Evolutionary conservation across 2,888 invertebrate species (phyloP).

Genomic region (Drosophila quinaria): DNA sequence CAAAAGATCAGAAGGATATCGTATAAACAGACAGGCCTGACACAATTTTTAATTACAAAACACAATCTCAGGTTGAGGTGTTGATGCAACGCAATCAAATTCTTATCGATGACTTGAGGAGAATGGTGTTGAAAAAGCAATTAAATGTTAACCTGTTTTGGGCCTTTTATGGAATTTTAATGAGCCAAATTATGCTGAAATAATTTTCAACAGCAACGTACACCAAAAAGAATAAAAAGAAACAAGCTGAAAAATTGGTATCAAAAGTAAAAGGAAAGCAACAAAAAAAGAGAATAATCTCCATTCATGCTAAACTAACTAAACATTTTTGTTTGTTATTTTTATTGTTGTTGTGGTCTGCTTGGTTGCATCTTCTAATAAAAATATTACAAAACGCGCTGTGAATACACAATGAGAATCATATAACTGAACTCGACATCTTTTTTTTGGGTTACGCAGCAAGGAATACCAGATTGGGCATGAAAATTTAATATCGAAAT

Average conservation of each 20-base stretch:
- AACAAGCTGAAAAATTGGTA: conserved; percentile 7
- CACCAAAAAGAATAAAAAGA: conserved; percentile 3
- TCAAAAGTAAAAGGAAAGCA: conserved; percentile 18
- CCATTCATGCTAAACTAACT: conserved; percentile 46
- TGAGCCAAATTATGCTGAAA: conserved; percentile 67
- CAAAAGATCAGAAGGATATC: conserved; percentile 53
- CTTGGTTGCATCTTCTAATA: conserved; percentile 58
- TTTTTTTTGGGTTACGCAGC: conserved; percentile 9
- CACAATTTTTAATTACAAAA: conserved; percentile 32
- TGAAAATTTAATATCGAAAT: conserved; percentile 47
- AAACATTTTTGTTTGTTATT: conserved; percentile 39
- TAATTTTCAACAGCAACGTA: conserved; percentile 40
- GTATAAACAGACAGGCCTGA: conserved; percentile 19
- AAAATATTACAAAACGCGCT: conserved; percentile 51
- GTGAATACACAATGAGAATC: conserved; percentile 64
- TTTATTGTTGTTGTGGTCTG: conserved; percentile 30
- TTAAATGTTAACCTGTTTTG: conserved; percentile 46
- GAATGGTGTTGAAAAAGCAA: conserved; percentile 52
- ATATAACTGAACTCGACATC: conserved; percentile 1
- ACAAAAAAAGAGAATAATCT: conserved; percentile 13
- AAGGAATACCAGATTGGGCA: conserved; percentile 29
- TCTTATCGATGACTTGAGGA: conserved; percentile 40
- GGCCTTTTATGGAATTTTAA: conserved; percentile 71
- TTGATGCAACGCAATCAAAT: conserved; percentile 45
- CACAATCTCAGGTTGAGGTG: conserved; percentile 22